Evolutionary conservation across 1,140 invertebrate species (phyloP), one percentile per base, ranked within the genome.

Genomic region (Conopomorpha cramerella): DNA sequence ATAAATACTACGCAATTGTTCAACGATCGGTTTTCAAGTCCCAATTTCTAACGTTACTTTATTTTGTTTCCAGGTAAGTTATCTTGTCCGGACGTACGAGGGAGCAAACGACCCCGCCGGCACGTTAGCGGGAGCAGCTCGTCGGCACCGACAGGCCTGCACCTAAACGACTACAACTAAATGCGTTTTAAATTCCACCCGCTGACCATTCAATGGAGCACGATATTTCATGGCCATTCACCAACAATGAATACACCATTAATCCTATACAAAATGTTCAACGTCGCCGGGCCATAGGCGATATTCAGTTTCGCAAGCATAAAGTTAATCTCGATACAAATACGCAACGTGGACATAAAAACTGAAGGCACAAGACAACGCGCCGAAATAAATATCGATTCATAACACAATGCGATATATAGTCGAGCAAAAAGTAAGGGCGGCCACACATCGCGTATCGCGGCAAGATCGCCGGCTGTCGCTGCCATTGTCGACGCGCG

Each of bases 361-460:
- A 57, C 54, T 45, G 39, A 30, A 26, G 38, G 30, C 33, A 14
- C 35, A 29, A 33, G 46, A 59, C 52, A 60, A 43, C 19, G 19
- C 10, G 19, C 49, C 58, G 51, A 60, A 62, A 66, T 61, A 61
- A 64, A 61, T 60, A 62, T 60, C 60, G 55, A 67, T 63, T 63
- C 56, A 71, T 74, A 67, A 67, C 55, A 65, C 66, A 71, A 71
- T 74, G 63, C 66, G 71, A 74, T 68, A 61, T 51, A 46, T 37
- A 55, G 67, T 71, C 70, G 63, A 62, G 51, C 55, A 63, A 65
- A 66, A 66, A 68, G 59, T 55, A 51, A 53, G 56, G 53, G 51
- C 53, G 54, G 47, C 53, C 62, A 64, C 56, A 64, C 57, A 56
- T 62, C 41, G 49, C 34, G 49, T 58, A 57, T 62, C 55, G 46